A percentile compares a stretch with the other conserved stretches of the same genome.
phyloP scores from a whole-genome alignment of 2,113 vertebrate species.

The Orthonyx spaldingii region DNA sequence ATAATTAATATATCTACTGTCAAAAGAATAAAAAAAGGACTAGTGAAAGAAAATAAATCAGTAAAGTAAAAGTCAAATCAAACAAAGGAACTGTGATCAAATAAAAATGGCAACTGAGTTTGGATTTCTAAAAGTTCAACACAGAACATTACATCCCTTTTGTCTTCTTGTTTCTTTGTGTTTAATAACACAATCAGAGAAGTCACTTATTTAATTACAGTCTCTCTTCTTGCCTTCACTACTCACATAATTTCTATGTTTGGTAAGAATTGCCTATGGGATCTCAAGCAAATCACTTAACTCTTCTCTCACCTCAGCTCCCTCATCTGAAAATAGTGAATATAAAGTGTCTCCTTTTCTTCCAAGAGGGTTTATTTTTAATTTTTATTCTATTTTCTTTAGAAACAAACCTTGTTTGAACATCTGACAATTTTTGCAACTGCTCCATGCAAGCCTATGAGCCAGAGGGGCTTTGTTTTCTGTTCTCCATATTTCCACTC shows the following conservation, averaged over 20 bases:
- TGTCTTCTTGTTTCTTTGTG: neutral
- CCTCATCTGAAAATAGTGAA: neutral
- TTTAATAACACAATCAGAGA: constrained; percentile 26
- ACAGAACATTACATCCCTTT: neutral
- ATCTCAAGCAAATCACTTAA: constrained; percentile 14
- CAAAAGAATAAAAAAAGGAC: neutral
- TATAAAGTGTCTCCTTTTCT: neutral
- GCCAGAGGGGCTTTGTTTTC: neutral
- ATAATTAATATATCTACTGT: constrained; percentile 56
- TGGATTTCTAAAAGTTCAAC: constrained; percentile 52
- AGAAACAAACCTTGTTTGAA: neutral
- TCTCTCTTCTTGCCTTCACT: neutral
- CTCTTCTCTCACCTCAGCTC: neutral
- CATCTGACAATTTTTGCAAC: neutral
- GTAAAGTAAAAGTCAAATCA: constrained; percentile 50
- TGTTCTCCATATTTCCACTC: neutral
- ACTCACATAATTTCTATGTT: neutral
- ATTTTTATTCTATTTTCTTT: neutral
- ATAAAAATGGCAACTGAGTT: constrained; percentile 48
- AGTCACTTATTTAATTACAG: constrained; percentile 27
- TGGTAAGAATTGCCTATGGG: neutral
- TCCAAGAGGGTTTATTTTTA: neutral
- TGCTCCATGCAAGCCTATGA: neutral
- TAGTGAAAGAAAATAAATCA: constrained; percentile 16
- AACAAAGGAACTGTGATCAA: constrained; percentile 55